A percentile compares a stretch with the other conserved stretches of the same genome.
Evolutionary conservation across 2,113 vertebrate genomes (phyloP).

Genomic region (Nycticebus coucang): DNA sequence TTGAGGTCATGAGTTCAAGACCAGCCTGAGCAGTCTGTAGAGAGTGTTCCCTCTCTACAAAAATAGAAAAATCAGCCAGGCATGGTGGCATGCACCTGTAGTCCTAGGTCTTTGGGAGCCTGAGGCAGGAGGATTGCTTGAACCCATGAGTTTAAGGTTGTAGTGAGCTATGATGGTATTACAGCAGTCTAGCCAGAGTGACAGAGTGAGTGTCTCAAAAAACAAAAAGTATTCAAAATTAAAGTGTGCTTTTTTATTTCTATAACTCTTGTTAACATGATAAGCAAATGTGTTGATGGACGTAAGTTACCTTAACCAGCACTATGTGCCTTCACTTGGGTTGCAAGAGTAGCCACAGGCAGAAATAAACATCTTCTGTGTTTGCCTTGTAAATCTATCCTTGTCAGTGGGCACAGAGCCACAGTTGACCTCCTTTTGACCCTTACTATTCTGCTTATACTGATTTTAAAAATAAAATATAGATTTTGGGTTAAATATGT

Average conservation of each 20-base stretch:
- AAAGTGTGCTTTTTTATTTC: conserved; percentile 19
- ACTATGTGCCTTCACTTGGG: not conserved
- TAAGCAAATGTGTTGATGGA: not conserved
- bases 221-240: not conserved
- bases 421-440: not conserved
- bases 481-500: conserved; percentile 45
- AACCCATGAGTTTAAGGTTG: too few relatives aligned
- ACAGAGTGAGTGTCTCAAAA: too few relatives aligned
- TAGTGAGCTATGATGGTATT: too few relatives aligned
- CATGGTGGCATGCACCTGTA: too few relatives aligned
- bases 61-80: too few relatives aligned
- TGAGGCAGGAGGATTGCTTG: too few relatives aligned
- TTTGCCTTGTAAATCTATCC: conserved; percentile 34
- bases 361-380: not conserved
- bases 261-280: not conserved
- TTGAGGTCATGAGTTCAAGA: too few relatives aligned
- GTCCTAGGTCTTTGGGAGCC: too few relatives aligned
- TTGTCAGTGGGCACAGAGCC: not conserved
- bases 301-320: not conserved
- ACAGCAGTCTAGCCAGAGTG: too few relatives aligned
- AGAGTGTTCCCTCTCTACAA: too few relatives aligned
- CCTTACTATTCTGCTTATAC: conserved; percentile 22
- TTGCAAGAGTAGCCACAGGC: not conserved
- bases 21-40: too few relatives aligned
- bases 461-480: conserved; percentile 44